Conservation (phyloP, 2,113 vertebrate species). For the Brachyistius frenatus region DNA sequence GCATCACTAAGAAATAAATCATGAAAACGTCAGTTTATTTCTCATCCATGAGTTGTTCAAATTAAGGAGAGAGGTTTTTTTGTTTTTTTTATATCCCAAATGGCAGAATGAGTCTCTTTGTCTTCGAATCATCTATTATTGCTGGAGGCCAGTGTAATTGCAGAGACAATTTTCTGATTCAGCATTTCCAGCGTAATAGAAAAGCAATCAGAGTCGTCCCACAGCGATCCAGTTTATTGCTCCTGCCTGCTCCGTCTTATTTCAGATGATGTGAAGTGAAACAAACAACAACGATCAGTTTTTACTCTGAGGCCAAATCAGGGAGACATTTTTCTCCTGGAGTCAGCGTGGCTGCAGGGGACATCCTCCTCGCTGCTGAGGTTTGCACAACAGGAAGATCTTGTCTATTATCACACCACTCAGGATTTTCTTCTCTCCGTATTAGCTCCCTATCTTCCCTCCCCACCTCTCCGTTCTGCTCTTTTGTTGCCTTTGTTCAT, state of each 20-base stretch:
- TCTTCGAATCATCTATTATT: slow-evolving; percentile 47
- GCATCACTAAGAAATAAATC: slow-evolving; percentile 24
- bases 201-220: slow-evolving; percentile 68
- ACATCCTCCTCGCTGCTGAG: slow-evolving; percentile 34
- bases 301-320: slow-evolving; percentile 43
- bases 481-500: background rate
- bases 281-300: background rate
- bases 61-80: slow-evolving; percentile 15
- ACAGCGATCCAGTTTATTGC: slow-evolving; percentile 55
- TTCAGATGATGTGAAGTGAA: slow-evolving; percentile 55
- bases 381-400: slow-evolving; percentile 51
- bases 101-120: slow-evolving; percentile 40
- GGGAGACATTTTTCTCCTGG: slow-evolving; percentile 10
- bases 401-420: slow-evolving; percentile 47
- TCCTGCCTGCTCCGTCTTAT: slow-evolving; percentile 43
- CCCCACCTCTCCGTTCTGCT: background rate
- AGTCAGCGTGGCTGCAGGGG: slow-evolving; percentile 22
- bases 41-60: slow-evolving; percentile 31
- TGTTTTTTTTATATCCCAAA: background rate
- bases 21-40: slow-evolving; percentile 31
- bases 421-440: slow-evolving; percentile 15
- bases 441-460: background rate
- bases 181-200: slow-evolving; percentile 57
- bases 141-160: slow-evolving; percentile 45
- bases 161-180: slow-evolving; percentile 61